Percentiles rank a stretch among this genome's conserved stretches.
Conservation (phyloP, 2,113 vertebrate genomes). For the Colius striatus region DNA sequence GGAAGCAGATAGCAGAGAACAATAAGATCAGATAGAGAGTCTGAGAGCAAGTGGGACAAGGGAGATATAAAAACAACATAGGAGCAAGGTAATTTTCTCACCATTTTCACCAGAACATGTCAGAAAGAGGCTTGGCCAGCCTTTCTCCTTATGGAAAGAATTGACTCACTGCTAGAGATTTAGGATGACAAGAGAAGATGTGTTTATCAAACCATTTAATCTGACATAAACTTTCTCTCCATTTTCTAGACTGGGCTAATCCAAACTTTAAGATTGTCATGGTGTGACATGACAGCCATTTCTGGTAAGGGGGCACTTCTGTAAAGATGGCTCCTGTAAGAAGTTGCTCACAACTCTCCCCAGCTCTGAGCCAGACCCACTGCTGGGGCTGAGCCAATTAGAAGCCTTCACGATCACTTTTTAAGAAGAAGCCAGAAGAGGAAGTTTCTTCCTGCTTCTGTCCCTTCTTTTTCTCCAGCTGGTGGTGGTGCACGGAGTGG, state of each 20-base stretch:
- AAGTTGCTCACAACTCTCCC: too few relatives aligned
- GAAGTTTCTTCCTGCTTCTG: too few relatives aligned
- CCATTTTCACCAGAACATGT: not conserved
- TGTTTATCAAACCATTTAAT: not conserved
- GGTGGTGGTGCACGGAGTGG: too few relatives aligned
- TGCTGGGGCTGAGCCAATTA: too few relatives aligned
- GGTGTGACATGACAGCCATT: too few relatives aligned
- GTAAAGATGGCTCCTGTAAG: too few relatives aligned
- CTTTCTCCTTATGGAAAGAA: not conserved
- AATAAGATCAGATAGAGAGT: not conserved
- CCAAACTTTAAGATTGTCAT: not conserved
- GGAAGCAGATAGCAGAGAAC: not conserved
- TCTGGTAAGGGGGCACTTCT: too few relatives aligned
- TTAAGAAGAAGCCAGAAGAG: too few relatives aligned
- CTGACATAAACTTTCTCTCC: not conserved
- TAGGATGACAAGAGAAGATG: not conserved
- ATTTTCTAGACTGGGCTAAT: not conserved
- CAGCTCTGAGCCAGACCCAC: too few relatives aligned
- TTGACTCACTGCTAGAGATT: not conserved
- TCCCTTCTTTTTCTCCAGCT: too few relatives aligned
- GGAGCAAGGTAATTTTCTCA: not conserved
- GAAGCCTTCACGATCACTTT: too few relatives aligned
- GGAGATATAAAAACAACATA: not conserved
- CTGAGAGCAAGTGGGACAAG: not conserved
- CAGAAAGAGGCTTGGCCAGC: not conserved